A percentile compares a stretch with the other conserved stretches of the same genome.
Conservation (phyloP, 2,113 vertebrate genomes). For the Chascanopsetta lugubris region DNA sequence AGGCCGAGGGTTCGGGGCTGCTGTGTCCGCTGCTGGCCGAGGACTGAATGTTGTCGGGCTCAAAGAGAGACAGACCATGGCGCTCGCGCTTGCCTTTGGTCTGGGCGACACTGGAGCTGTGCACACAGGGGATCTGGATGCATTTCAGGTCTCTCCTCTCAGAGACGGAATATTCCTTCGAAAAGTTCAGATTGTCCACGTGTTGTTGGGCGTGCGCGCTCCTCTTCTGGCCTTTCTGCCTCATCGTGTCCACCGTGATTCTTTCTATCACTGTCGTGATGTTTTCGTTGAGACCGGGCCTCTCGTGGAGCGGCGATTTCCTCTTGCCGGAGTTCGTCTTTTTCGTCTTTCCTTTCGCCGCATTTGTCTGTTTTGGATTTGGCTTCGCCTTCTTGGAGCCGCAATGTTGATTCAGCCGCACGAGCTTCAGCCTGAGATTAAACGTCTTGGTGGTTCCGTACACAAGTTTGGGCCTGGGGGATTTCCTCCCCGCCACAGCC, state of each 20-base stretch:
- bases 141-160: constrained; percentile 25
- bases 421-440: constrained; percentile 83
- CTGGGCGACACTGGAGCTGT: constrained; percentile 7
- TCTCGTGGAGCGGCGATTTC: constrained; percentile 38
- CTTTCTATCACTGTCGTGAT: constrained; percentile 68
- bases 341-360: constrained; percentile 16
- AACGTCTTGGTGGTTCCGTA: constrained; percentile 89
- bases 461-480: constrained; percentile 74
- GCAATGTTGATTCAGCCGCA: constrained; percentile 74
- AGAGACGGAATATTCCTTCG: constrained; percentile 16
- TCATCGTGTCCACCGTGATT: constrained; percentile 7
- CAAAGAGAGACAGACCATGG: constrained; percentile 7
- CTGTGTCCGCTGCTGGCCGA: constrained; percentile 43
- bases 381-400: constrained; percentile 77
- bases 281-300: constrained; percentile 67
- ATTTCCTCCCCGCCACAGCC: constrained; percentile 40
- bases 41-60: constrained; percentile 42
- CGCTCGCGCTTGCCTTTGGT: constrained; percentile 29
- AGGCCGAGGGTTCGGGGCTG: constrained; percentile 68
- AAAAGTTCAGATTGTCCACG: background rate
- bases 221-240: background rate
- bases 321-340: constrained; percentile 21
- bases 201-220: constrained; percentile 8
- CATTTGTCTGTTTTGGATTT: constrained; percentile 25
- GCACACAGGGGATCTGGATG: constrained; percentile 52